phyloP scores from a whole-genome alignment of 1,140 invertebrate genomes.

The Argopecten irradians region DNA sequence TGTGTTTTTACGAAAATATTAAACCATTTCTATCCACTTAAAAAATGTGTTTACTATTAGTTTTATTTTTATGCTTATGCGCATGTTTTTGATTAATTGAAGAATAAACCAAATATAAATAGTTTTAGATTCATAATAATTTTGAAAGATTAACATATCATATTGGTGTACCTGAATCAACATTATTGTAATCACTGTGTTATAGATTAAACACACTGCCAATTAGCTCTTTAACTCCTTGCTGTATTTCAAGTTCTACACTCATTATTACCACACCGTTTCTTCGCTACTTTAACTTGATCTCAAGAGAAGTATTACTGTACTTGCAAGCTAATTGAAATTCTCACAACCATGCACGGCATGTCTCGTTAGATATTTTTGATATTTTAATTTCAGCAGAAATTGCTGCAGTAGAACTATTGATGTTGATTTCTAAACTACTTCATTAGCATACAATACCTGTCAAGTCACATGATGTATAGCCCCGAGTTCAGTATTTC shows the following conservation, averaged over 20 bases:
- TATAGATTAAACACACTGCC: no score
- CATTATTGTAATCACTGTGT: no score
- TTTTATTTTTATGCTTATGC: no score
- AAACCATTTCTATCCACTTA: no score
- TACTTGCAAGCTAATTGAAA: neutral
- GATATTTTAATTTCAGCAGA: neutral
- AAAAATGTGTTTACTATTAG: no score
- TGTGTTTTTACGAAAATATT: no score
- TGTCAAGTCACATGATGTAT: neutral
- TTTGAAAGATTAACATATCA: no score
- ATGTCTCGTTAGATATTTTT: neutral
- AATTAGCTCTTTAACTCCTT: neutral
- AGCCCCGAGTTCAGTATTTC: neutral
- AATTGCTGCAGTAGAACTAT: neutral
- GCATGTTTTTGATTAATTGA: no score
- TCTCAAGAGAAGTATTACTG: neutral
- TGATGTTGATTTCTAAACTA: neutral
- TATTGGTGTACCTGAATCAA: no score
- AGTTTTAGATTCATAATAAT: no score
- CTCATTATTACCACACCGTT: neutral
- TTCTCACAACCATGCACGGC: neutral
- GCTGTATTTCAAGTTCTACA: neutral
- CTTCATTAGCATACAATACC: neutral
- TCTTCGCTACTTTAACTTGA: neutral
- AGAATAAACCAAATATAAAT: no score